Evolutionary conservation across 2,797 vertebrate species (phyloP).

Genomic region (Pygocentrus nattereri): DNA sequence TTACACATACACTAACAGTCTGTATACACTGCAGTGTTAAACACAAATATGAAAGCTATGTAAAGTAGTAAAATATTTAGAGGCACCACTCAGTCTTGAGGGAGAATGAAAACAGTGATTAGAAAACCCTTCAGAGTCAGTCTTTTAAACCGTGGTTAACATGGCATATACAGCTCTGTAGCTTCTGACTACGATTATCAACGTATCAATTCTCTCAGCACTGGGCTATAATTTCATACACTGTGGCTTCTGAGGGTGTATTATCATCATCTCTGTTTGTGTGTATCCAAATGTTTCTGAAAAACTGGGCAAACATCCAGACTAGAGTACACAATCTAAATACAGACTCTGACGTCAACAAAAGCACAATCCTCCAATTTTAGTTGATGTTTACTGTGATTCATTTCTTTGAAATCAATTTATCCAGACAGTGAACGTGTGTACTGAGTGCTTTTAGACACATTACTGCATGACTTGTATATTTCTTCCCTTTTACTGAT

Average conservation of each 20-base stretch:
- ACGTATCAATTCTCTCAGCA: slow-evolving; percentile 21
- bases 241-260: slow-evolving; percentile 31
- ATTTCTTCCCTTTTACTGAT: neutral
- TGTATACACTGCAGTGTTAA: neutral
- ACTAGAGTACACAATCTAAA: slow-evolving; percentile 54
- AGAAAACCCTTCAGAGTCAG: neutral
- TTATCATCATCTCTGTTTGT: slow-evolving; percentile 44
- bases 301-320: slow-evolving; percentile 60
- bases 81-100: neutral
- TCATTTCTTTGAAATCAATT: neutral
- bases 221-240: slow-evolving; percentile 42
- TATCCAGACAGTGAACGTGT: neutral
- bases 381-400: neutral
- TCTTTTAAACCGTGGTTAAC: neutral
- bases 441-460: neutral
- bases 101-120: slow-evolving; percentile 5
- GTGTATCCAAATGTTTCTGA: neutral
- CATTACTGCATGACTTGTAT: neutral
- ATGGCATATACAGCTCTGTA: neutral
- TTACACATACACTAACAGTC: neutral
- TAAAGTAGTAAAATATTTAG: neutral
- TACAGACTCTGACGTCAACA: slow-evolving; percentile 42
- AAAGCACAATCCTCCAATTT: neutral
- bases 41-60: neutral
- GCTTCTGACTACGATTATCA: slow-evolving; percentile 60